Conservation (phyloP, 2,113 vertebrate species). For the Archocentrus centrarchus region DNA sequence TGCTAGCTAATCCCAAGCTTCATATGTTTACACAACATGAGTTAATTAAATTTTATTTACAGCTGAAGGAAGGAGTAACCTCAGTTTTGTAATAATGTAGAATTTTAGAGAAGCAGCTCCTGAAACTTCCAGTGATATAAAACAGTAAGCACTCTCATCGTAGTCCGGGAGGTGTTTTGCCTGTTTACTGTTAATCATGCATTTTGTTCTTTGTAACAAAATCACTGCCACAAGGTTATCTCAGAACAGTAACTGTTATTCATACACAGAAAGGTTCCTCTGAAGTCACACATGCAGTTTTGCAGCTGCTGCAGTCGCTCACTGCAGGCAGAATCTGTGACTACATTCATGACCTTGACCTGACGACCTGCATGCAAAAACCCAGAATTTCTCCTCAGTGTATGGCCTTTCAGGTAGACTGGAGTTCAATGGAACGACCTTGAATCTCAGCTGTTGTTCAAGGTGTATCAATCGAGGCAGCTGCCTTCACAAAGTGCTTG, state of each 20-base stretch:
- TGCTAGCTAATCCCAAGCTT: not conserved
- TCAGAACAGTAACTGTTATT: not conserved
- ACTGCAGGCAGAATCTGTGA: not conserved
- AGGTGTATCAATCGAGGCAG: too few species aligned
- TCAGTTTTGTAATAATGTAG: not conserved
- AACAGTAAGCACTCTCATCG: not conserved
- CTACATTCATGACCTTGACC: not conserved
- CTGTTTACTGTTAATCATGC: not conserved
- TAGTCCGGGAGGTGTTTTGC: not conserved
- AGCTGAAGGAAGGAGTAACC: not conserved
- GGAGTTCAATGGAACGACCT: not conserved
- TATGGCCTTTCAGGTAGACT: not conserved
- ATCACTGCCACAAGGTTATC: not conserved
- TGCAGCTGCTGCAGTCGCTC: not conserved
- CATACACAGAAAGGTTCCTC: not conserved
- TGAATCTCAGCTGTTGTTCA: not conserved
- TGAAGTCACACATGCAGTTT: not conserved
- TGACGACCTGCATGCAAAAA: not conserved
- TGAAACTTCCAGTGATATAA: not conserved
- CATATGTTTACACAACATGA: not conserved
- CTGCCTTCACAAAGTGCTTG: too few species aligned
- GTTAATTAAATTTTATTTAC: constrained; percentile 25
- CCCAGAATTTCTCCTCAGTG: not conserved
- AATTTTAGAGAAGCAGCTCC: not conserved
- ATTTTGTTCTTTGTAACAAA: constrained; percentile 2